Evolutionary conservation across 2,888 invertebrate genomes (phyloP).

Genomic region (Eremobia ochroleuca): DNA sequence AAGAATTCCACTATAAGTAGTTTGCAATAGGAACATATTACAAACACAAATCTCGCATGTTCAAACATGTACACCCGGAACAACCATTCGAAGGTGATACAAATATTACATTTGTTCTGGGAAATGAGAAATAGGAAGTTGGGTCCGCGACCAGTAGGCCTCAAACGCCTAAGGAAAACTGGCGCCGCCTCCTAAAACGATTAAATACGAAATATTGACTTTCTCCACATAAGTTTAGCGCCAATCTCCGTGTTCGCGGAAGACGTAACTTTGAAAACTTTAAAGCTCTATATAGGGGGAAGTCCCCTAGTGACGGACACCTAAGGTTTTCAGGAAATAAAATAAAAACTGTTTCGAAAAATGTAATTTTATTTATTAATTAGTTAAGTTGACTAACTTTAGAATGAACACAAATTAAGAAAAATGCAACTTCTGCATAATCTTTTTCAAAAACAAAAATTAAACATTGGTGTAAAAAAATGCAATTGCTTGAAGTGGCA

Average conservation of each 20-base stretch:
- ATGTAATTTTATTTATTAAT: too few relatives aligned
- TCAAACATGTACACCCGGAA: conserved; percentile 22
- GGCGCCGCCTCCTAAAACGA: conserved; percentile 40
- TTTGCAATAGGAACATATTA: neutral
- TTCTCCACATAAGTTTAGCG: conserved; percentile 28
- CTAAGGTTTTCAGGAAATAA: too few relatives aligned
- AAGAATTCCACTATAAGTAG: neutral
- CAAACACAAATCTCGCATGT: conserved; percentile 22
- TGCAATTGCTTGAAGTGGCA: too few relatives aligned
- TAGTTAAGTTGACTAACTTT: too few relatives aligned
- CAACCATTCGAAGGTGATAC: conserved; percentile 14
- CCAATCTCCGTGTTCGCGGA: conserved; percentile 36
- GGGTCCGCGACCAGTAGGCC: conserved; percentile 3
- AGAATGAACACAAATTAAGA: too few relatives aligned
- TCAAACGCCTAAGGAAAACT: neutral
- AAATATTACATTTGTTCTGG: conserved; percentile 34
- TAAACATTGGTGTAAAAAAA: too few relatives aligned
- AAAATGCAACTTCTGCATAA: too few relatives aligned
- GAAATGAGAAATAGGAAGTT: conserved; percentile 12
- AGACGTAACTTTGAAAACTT: conserved; percentile 39
- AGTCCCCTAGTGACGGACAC: too few relatives aligned
- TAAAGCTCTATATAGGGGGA: conserved; percentile 42
- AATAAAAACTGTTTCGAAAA: too few relatives aligned
- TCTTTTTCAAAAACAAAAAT: too few relatives aligned
- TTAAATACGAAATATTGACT: conserved; percentile 52